Base-by-base conservation (phyloP, 2,113 vertebrate genomes). In the Toxotes chatareus region DNA sequence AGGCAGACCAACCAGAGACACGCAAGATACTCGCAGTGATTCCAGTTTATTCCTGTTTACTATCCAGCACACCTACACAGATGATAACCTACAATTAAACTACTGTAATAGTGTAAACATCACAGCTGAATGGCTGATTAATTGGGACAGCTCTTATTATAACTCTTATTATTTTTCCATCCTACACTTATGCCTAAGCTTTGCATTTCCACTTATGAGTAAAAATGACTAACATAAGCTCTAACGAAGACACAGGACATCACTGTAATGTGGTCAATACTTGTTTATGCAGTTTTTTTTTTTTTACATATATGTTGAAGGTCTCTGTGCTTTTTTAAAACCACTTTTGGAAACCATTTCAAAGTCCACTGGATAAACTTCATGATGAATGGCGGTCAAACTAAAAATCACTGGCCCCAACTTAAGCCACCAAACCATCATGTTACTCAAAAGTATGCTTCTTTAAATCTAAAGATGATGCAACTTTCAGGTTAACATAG, bases 21-120 rank as follows among this genome's bases (percentile, higher is more conserved):
- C 49, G 44, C 64, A 53, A 51, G 19, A 51, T 38, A 7, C 63
- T 66, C 9, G 4, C 79, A 63, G 23, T 56, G 31, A 77, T n/a
- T 32, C 23, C 71, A 27, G 42, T 66, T 47, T 38, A 60, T 66
- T 64, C 11, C 61, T 77, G 69, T 74, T 77, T 69, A 60, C 73
- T 73, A 69, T 51, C 69, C 42, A 83, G 40, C 38, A 55, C 86
- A 62, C 83, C 71, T 74, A 66, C 73, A 59, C 67, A 62, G 17
- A 77, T 27, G 27, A 80, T 77, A 83, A 84, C 67, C 73, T 23
- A 36, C 21, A 84, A 79, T 88, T 73, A 76, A 65, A 80, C 21
- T 1, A 34, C 2, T 62, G 68, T 56, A 64, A n/a, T 7, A 38
- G 57, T 53, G 72, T 32, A 70, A 23, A 51, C 42, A 70, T 83